These are phyloP conservation scores for Salvelinus namaycush DNA, from an alignment of 2,113 vertebrate species.

Conservation along the genomic window DNA sequence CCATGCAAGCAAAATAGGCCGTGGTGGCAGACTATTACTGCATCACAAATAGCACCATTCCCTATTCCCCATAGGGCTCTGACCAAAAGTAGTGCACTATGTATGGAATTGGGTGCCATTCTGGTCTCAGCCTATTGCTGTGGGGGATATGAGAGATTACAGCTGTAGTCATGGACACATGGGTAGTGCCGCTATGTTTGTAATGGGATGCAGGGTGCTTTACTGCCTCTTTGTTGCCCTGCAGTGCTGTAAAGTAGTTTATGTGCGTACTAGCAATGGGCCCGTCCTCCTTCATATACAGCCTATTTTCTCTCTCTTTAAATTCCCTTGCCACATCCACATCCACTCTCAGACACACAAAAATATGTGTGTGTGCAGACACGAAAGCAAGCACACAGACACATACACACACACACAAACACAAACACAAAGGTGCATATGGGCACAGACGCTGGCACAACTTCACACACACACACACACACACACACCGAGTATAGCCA, in stretches of 20 bases:
- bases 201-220: neutral
- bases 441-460: neutral
- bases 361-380: neutral
- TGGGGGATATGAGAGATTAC: neutral
- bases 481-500: slow-evolving; percentile 22
- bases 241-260: slow-evolving; percentile 6
- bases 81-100: too few species aligned
- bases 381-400: too few species aligned
- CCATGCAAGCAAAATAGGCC: neutral
- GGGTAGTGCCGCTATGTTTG: neutral
- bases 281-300: neutral
- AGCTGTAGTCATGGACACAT: neutral
- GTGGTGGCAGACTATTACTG: too few species aligned
- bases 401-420: slow-evolving; percentile 28
- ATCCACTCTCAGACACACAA: neutral
- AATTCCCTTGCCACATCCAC: neutral
- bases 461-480: slow-evolving; percentile 19
- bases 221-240: neutral
- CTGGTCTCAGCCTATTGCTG: neutral
- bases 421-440: slow-evolving; percentile 6
- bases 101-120: too few species aligned
- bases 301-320: neutral
- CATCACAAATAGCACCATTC: too few species aligned
- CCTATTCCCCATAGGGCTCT: too few species aligned
- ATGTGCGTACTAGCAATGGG: neutral